phyloP scores from a whole-genome alignment of 2,888 invertebrate genomes.

The Macrophya annulata region DNA sequence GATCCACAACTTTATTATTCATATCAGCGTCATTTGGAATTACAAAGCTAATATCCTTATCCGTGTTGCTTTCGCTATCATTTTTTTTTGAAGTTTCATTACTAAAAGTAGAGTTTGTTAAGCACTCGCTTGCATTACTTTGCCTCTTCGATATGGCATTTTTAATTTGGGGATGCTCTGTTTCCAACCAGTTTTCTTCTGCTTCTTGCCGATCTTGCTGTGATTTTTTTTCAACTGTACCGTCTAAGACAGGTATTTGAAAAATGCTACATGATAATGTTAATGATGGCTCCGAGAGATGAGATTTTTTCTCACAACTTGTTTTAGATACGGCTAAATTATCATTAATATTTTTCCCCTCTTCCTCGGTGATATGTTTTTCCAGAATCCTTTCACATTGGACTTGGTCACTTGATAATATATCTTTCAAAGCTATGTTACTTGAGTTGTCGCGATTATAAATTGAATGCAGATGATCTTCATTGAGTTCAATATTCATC shows the following conservation, averaged over 20 bases:
- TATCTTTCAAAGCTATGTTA: not conserved
- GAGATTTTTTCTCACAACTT: not conserved
- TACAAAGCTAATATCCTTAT: constrained; percentile 41
- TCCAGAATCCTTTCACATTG: not conserved
- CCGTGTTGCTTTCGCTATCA: constrained; percentile 26
- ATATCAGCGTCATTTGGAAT: constrained; percentile 45
- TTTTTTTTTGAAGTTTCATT: constrained; percentile 1
- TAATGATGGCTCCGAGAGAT: not conserved
- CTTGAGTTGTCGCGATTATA: not conserved
- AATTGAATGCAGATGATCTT: not conserved
- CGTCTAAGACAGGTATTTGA: not conserved
- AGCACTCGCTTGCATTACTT: not conserved
- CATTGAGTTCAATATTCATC: constrained; percentile 15
- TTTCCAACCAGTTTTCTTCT: not conserved
- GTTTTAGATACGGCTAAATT: not conserved
- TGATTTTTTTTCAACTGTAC: not conserved
- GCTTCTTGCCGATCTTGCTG: not conserved
- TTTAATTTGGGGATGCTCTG: not conserved
- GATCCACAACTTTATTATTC: not conserved
- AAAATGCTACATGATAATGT: not conserved
- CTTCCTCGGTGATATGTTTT: not conserved
- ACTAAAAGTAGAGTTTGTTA: not conserved
- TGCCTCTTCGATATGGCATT: not conserved
- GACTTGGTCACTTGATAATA: not conserved
- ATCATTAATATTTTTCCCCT: not conserved